phyloP scores from a whole-genome alignment of 1,140 invertebrate genomes.

The Akabosia matsudoensis region DNA sequence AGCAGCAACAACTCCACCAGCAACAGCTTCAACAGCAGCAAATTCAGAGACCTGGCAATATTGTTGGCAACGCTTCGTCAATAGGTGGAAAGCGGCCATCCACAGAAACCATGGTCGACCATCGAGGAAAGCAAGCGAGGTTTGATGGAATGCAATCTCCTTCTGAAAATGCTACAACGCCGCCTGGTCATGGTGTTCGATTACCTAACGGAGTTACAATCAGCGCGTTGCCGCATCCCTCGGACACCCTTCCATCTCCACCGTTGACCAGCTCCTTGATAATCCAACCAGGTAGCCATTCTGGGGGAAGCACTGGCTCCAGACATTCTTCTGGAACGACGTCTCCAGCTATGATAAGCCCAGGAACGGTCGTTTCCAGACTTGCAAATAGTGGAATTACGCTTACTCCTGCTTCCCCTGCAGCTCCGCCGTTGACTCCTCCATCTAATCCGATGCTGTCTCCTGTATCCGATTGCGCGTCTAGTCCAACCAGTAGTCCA shows the following conservation, averaged over 20 bases:
- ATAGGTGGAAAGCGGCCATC: constrained; percentile 1
- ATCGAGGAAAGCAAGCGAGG: not conserved
- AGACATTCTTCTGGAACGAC: constrained; percentile 5
- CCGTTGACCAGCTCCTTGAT: not conserved
- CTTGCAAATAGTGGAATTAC: constrained; percentile 42
- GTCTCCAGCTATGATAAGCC: not conserved
- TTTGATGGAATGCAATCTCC: not conserved
- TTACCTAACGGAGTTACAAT: not conserved
- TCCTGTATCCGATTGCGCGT: not conserved
- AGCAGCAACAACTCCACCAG: not conserved
- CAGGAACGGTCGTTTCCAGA: not conserved
- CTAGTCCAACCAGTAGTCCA: constrained; percentile 6
- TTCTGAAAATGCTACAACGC: not conserved
- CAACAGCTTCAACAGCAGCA: constrained; percentile 19
- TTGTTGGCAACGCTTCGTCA: no score
- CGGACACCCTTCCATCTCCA: not conserved
- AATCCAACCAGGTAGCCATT: not conserved
- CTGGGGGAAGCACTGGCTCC: not conserved
- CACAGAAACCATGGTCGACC: not conserved
- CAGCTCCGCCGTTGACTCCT: not conserved
- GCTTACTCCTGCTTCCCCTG: constrained; percentile 36
- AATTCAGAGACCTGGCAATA: not conserved
- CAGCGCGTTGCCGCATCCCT: not conserved
- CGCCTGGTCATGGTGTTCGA: not conserved
- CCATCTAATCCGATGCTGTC: constrained; percentile 12